Evolutionary conservation across 2,888 invertebrate genomes (phyloP).

Genomic region (Augiades crinisus): DNA sequence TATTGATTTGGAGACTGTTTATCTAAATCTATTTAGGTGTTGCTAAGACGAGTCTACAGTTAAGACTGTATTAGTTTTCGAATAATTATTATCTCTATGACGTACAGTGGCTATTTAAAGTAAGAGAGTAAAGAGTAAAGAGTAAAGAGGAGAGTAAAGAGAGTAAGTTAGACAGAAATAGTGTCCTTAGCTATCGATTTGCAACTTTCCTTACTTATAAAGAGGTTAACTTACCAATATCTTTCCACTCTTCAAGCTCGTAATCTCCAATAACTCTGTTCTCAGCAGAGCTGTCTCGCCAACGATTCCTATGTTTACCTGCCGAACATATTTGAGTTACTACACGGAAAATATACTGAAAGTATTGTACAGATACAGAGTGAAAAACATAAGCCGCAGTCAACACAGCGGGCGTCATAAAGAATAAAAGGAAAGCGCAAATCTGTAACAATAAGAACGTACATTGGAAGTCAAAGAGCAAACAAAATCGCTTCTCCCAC

Average conservation of each 20-base stretch:
- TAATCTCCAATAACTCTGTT: constrained; percentile 85
- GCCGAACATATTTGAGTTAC: constrained; percentile 39
- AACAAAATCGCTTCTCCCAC: constrained; percentile 76
- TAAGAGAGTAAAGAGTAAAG: too few relatives aligned
- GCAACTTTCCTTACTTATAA: too few relatives aligned
- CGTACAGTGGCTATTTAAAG: too few relatives aligned
- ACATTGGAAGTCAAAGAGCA: constrained; percentile 75
- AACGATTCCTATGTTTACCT: constrained; percentile 82
- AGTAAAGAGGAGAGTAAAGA: too few relatives aligned
- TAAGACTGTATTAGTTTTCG: too few relatives aligned
- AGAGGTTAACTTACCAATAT: constrained; percentile 78
- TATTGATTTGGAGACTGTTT: too few relatives aligned
- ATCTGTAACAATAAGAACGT: constrained; percentile 72
- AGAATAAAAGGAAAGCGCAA: constrained; percentile 63
- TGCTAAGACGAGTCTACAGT: too few relatives aligned
- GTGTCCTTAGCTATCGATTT: too few relatives aligned
- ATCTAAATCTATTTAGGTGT: too few relatives aligned
- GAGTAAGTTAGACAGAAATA: too few relatives aligned
- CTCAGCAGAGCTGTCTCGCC: constrained; percentile 79
- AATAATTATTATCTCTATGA: too few relatives aligned
- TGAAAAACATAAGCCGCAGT: constrained; percentile 57
- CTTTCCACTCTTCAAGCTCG: constrained; percentile 88
- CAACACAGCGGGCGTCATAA: constrained; percentile 61
- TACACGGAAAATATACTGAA: not conserved
- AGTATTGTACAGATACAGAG: constrained; percentile 33